A percentile compares a stretch with the other conserved stretches of the same genome.
These are phyloP conservation scores for Conus betulinus DNA, from an alignment of 1,140 invertebrate species.

Conservation along the genomic window DNA sequence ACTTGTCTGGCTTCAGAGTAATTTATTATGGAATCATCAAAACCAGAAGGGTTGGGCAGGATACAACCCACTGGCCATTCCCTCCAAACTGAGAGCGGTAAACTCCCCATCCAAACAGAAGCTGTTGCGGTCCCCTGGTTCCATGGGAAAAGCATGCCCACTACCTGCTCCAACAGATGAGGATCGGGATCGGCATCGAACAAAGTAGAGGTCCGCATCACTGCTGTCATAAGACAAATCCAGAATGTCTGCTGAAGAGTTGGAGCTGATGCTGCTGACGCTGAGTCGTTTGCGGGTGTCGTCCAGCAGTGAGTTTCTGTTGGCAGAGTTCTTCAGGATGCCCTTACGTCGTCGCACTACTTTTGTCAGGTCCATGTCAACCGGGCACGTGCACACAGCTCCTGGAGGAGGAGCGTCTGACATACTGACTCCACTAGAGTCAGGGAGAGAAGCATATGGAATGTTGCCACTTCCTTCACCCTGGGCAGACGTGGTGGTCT, in stretches of 20 bases:
- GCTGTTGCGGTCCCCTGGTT: conserved; percentile 17
- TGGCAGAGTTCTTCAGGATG: conserved; percentile 61
- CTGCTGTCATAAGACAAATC: conserved; percentile 73
- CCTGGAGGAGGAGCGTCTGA: background rate
- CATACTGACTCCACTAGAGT: background rate
- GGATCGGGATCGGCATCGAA: background rate
- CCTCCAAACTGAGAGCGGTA: conserved; percentile 18
- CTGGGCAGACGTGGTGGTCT: background rate
- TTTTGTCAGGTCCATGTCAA: conserved; percentile 25
- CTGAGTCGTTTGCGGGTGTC: conserved; percentile 68
- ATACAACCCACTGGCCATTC: background rate
- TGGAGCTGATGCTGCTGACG: conserved; percentile 69
- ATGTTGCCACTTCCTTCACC: background rate
- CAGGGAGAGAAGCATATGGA: background rate
- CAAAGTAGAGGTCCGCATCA: conserved; percentile 54
- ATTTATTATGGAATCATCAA: background rate
- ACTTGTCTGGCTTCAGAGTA: background rate
- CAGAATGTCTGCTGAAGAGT: conserved; percentile 72
- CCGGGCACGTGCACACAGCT: conserved; percentile 26
- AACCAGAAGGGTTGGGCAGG: background rate
- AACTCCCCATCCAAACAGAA: conserved; percentile 28
- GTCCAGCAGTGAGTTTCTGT: conserved; percentile 32
- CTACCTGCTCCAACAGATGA: background rate
- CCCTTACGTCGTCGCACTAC: conserved; percentile 57
- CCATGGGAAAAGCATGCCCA: background rate